Conservation (phyloP, 2,113 vertebrate genomes). For the Myotis yumanensis region DNA sequence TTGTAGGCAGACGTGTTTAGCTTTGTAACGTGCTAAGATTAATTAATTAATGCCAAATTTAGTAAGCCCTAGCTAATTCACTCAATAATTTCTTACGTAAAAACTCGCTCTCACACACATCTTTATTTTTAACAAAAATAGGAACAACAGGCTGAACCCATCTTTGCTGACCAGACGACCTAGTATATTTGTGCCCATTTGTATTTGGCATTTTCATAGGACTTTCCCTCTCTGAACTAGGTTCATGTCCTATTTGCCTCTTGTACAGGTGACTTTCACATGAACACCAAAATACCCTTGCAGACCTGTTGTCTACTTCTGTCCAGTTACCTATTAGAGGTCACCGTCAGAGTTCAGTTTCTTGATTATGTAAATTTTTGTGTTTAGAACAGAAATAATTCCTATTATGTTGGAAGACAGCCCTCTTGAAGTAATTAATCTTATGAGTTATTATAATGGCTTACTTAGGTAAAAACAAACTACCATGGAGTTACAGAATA, state of each 20-base stretch:
- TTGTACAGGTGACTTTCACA: background rate
- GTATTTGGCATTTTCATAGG: background rate
- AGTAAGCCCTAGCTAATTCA: background rate
- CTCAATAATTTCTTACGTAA: background rate
- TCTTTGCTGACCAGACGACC: background rate
- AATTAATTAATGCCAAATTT: background rate
- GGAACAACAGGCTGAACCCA: background rate
- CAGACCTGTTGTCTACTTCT: background rate
- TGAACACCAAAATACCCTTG: background rate
- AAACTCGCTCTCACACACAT: background rate
- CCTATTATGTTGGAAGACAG: conserved; percentile 22
- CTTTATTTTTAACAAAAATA: background rate
- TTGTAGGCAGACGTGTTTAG: background rate
- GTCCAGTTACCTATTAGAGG: background rate
- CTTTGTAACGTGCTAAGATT: background rate
- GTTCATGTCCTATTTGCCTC: background rate
- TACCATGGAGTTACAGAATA: too few relatives aligned
- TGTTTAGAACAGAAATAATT: conserved; percentile 9
- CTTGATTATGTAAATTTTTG: background rate
- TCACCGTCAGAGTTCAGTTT: conserved; percentile 2
- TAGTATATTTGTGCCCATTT: background rate
- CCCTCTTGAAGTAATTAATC: background rate
- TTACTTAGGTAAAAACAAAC: conserved; percentile 19
- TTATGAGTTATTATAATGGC: background rate
- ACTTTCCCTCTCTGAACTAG: background rate